Percentiles rank a stretch among this genome's conserved stretches.
Evolutionary conservation across 2,113 vertebrate genomes (phyloP).

Genomic region (Mixornis gularis): DNA sequence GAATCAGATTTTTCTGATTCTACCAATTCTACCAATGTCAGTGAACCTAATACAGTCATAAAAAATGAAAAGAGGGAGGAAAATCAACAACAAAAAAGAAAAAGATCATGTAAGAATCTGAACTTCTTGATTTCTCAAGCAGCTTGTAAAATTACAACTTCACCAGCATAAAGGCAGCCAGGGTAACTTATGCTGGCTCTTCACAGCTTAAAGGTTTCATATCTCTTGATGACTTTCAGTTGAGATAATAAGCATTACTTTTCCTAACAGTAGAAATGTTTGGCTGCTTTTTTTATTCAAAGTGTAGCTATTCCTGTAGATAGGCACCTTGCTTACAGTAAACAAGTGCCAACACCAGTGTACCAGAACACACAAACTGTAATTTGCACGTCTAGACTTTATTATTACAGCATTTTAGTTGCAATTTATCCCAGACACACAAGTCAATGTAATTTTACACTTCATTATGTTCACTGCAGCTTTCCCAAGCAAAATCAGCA

Average conservation of each 20-base stretch:
- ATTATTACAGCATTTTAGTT: constrained; percentile 8
- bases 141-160: neutral
- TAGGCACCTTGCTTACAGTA: neutral
- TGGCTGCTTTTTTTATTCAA: neutral
- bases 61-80: neutral
- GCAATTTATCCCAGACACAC: neutral
- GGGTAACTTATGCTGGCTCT: neutral
- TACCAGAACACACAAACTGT: neutral
- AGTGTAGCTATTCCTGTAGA: neutral
- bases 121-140: neutral
- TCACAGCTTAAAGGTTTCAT: fast-evolving
- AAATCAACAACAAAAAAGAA: neutral
- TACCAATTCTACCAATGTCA: neutral
- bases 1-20: neutral
- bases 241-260: neutral
- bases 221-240: neutral
- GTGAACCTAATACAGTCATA: neutral
- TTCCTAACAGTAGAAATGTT: neutral
- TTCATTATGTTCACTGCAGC: neutral
- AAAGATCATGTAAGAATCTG: fast-evolving
- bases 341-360: neutral
- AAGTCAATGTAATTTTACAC: neutral
- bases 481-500: neutral
- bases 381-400: constrained; percentile 35
- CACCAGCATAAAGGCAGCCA: neutral